Evolutionary conservation across 2,113 vertebrate genomes (phyloP).

Genomic region (Engraulis encrasicolus): DNA sequence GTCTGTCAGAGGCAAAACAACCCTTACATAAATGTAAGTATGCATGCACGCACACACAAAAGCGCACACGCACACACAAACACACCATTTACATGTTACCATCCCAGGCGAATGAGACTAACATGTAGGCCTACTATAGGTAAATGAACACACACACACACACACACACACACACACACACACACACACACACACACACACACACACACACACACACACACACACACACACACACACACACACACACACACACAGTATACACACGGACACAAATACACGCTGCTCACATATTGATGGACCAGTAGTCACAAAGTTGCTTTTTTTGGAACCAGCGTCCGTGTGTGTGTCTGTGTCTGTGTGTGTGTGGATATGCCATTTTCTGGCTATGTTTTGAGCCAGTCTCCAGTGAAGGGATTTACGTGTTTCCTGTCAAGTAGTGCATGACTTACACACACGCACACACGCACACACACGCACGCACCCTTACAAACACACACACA

Average conservation of each 20-base stretch:
- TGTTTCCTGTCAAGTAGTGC: too few species aligned
- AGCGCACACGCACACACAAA: background rate
- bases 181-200: background rate
- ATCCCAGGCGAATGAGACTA: too few species aligned
- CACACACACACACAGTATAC: background rate
- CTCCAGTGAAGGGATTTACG: too few species aligned
- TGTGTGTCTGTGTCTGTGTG: background rate
- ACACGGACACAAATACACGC: background rate
- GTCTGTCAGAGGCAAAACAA: too few species aligned
- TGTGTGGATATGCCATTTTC: too few species aligned
- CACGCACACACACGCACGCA: too few species aligned
- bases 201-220: constrained; percentile 4
- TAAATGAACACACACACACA: background rate
- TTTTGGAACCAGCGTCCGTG: background rate
- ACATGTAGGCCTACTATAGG: too few species aligned
- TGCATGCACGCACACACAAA: background rate
- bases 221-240: background rate
- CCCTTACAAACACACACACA: too few species aligned
- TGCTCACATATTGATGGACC: background rate
- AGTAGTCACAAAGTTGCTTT: too few species aligned
- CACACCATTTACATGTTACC: background rate
- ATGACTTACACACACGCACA: too few species aligned
- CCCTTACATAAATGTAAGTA: too few species aligned
- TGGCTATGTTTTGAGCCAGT: too few species aligned
- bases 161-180: background rate